Percentiles rank a stretch among this genome's conserved stretches.
Evolutionary conservation across 2,888 invertebrate genomes (phyloP).

Genomic region (Drosophila recens): DNA sequence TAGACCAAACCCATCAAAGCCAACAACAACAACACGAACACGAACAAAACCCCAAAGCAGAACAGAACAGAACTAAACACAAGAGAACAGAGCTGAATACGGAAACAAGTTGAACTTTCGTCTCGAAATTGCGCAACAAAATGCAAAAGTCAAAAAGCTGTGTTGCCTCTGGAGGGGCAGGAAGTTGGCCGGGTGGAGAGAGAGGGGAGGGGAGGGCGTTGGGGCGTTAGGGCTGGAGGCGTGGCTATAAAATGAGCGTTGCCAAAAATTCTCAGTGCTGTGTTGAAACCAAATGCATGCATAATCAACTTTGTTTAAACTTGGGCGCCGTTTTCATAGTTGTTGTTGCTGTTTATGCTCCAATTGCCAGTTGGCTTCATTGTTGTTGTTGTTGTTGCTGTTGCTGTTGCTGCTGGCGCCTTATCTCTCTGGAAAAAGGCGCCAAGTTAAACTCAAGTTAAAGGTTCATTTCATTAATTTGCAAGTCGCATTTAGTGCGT

Average conservation of each 20-base stretch:
- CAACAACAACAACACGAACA: conserved; percentile 27
- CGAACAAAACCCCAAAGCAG: conserved; percentile 39
- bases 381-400: conserved; percentile 41
- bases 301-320: conserved; percentile 82
- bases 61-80: conserved; percentile 28
- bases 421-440: conserved; percentile 70
- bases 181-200: conserved; percentile 8
- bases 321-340: conserved; percentile 66
- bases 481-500: conserved; percentile 81
- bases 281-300: conserved; percentile 81
- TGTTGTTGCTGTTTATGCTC: conserved; percentile 68
- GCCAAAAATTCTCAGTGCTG: conserved; percentile 66
- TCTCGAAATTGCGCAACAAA: conserved; percentile 77
- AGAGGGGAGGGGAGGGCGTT: neutral
- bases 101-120: conserved; percentile 77
- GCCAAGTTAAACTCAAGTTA: conserved; percentile 81
- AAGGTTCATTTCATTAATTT: conserved; percentile 82
- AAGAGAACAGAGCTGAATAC: conserved; percentile 20
- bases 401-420: conserved; percentile 66
- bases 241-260: conserved; percentile 75
- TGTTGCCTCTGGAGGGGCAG: conserved; percentile 29
- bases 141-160: conserved; percentile 79
- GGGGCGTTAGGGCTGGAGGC: conserved; percentile 32
- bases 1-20: conserved; percentile 61
- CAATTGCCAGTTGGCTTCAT: conserved; percentile 54